Conservation (phyloP, 1,140 invertebrate genomes). For the Zaprionus capensis region DNA sequence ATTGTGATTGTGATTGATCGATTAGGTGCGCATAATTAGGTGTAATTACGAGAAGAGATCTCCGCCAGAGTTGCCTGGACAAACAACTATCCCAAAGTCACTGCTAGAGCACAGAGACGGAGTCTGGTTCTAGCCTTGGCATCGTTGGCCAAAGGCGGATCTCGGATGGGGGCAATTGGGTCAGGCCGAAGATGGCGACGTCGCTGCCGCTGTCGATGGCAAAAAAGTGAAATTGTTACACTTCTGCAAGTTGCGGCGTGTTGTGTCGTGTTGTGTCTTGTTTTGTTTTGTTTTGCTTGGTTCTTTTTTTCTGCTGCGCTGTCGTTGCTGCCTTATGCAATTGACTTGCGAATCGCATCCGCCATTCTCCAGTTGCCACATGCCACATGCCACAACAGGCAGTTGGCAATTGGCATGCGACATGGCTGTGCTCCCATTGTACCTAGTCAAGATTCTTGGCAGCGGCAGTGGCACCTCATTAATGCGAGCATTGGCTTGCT, state of each 20-base stretch:
- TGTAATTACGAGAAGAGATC: constrained; percentile 9
- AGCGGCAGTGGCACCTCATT: constrained; percentile 36
- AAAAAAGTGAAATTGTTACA: constrained; percentile 81
- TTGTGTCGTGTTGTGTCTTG: constrained; percentile 8
- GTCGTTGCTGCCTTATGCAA: constrained; percentile 67
- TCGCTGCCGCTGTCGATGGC: background rate
- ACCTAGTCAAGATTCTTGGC: constrained; percentile 45
- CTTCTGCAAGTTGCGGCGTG: constrained; percentile 13
- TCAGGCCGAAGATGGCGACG: constrained; percentile 38
- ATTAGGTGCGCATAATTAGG: constrained; percentile 32
- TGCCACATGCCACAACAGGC: constrained; percentile 12
- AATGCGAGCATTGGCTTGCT: constrained; percentile 27
- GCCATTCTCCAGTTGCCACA: constrained; percentile 54
- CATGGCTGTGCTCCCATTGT: constrained; percentile 64
- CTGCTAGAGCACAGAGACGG: background rate
- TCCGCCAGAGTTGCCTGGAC: background rate
- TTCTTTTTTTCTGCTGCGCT: constrained; percentile 18
- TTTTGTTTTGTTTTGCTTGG: constrained; percentile 21
- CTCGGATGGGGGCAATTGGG: constrained; percentile 64
- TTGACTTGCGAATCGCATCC: constrained; percentile 71
- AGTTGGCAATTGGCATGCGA: constrained; percentile 53
- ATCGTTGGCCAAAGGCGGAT: constrained; percentile 67
- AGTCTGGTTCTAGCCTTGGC: constrained; percentile 68
- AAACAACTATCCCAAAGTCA: constrained; percentile 7
- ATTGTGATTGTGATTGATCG: constrained; percentile 11